Conservation (phyloP, 2,888 invertebrate genomes). For the Drosophila aldrichi region DNA sequence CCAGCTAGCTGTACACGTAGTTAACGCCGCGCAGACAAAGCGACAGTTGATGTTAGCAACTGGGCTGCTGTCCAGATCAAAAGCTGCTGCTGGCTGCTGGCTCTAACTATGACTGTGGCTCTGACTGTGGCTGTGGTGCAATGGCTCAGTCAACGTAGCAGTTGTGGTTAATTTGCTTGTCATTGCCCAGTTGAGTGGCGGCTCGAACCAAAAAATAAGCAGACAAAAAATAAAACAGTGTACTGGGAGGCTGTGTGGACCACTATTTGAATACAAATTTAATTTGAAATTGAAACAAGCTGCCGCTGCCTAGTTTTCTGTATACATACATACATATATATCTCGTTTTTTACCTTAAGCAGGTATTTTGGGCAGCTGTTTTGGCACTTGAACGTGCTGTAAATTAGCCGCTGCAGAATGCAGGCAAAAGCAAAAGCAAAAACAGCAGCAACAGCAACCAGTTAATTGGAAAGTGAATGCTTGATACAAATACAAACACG, state of each 20-base stretch:
- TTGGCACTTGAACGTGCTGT: conserved; percentile 72
- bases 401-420: conserved; percentile 62
- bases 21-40: conserved; percentile 51
- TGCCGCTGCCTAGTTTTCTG: conserved; percentile 29
- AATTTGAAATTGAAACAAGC: conserved; percentile 73
- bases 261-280: conserved; percentile 79
- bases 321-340: background rate
- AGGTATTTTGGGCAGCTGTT: conserved; percentile 67
- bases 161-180: conserved; percentile 80
- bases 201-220: conserved; percentile 33
- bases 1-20: conserved; percentile 33
- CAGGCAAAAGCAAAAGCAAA: conserved; percentile 10
- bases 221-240: background rate
- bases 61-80: conserved; percentile 53
- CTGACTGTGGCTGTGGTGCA: conserved; percentile 63
- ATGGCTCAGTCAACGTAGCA: conserved; percentile 57
- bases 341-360: conserved; percentile 40
- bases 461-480: conserved; percentile 70
- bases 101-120: conserved; percentile 16
- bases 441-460: conserved; percentile 24
- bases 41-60: conserved; percentile 47
- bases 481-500: conserved; percentile 13
- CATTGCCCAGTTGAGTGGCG: conserved; percentile 78
- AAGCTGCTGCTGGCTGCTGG: conserved; percentile 43
- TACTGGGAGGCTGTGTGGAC: conserved; percentile 32